phyloP scores from a whole-genome alignment of 2,113 vertebrate genomes.

The Pyxicephalus adspersus region DNA sequence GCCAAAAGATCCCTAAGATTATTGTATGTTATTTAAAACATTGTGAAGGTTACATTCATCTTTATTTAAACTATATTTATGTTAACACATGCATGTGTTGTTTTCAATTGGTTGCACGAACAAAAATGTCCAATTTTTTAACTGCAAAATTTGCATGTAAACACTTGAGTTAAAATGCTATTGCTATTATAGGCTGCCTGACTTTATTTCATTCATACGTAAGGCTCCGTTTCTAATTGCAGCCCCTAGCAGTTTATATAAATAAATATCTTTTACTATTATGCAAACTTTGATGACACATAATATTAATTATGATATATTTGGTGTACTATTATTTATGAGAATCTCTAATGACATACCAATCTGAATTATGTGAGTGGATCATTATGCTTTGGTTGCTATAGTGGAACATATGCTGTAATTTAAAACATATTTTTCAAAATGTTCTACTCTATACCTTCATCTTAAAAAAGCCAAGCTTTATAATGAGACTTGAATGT shows the following conservation, averaged over 20 bases:
- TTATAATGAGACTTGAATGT: constrained; percentile 8
- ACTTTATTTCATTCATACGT: too few relatives aligned
- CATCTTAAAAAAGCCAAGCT: neutral
- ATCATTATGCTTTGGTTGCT: neutral
- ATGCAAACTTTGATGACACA: neutral
- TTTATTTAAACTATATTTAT: too few relatives aligned
- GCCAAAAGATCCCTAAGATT: too few relatives aligned
- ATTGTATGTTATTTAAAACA: too few relatives aligned
- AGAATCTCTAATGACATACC: neutral
- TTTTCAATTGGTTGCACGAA: too few relatives aligned
- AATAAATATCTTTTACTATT: neutral
- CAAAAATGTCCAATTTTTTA: too few relatives aligned
- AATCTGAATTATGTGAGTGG: neutral
- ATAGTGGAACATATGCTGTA: neutral
- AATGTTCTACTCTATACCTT: neutral
- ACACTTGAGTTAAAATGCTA: too few relatives aligned
- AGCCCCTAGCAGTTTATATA: neutral
- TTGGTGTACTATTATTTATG: neutral
- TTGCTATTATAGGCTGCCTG: too few relatives aligned
- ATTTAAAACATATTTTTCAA: neutral
- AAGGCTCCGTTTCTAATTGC: too few relatives aligned
- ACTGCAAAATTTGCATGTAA: too few relatives aligned
- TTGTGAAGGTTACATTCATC: too few relatives aligned
- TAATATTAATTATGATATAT: neutral
- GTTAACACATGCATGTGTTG: too few relatives aligned